These are phyloP conservation scores for Drosophila tanythrix DNA, from an alignment of 2,888 invertebrate species.

Conservation along the genomic window DNA sequence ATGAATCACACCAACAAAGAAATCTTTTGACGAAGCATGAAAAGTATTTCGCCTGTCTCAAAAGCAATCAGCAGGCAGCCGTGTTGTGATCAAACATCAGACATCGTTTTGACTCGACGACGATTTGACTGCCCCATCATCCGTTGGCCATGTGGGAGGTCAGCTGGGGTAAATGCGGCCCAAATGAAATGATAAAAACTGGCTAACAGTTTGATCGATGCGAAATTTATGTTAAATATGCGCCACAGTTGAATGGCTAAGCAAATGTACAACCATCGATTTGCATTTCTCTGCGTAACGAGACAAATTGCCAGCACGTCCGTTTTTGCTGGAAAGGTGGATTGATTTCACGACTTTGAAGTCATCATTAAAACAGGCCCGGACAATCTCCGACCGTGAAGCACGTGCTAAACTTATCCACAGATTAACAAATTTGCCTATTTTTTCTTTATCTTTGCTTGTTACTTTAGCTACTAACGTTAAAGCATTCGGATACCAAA, in stretches of 20 bases:
- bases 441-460: not conserved
- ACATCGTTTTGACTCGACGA: conserved; percentile 8
- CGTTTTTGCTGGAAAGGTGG: not conserved
- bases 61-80: conserved; percentile 36
- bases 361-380: conserved; percentile 2
- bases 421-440: not conserved
- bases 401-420: not conserved
- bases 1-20: conserved; percentile 57
- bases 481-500: not conserved
- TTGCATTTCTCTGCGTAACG: conserved; percentile 7
- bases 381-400: not conserved
- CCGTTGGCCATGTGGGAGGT: conserved; percentile 11
- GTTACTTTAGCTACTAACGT: not conserved
- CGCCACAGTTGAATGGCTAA: conserved; percentile 21
- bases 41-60: conserved; percentile 30
- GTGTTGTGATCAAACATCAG: conserved; percentile 35
- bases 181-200: conserved; percentile 11
- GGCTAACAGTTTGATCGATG: conserved; percentile 44
- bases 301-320: conserved; percentile 27
- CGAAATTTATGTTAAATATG: conserved; percentile 40
- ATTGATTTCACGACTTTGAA: conserved; percentile 1
- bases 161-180: conserved; percentile 2
- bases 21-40: conserved; percentile 45
- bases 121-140: conserved; percentile 3
- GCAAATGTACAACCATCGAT: conserved; percentile 44